These are phyloP conservation scores for Autographa gamma DNA, from an alignment of 2,888 invertebrate species.

Conservation along the genomic window DNA sequence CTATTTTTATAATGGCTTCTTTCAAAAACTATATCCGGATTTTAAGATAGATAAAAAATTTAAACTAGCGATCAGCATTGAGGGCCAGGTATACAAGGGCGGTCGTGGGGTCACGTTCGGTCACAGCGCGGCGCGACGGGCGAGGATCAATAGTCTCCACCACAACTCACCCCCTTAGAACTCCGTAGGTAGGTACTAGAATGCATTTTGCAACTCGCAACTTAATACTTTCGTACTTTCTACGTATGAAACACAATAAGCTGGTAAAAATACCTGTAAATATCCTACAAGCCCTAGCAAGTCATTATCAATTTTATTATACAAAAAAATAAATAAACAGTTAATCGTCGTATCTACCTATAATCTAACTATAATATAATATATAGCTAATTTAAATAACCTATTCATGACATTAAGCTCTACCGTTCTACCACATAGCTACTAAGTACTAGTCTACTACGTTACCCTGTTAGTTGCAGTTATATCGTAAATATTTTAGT, in stretches of 20 bases:
- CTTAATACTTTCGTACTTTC: slow-evolving; percentile 52
- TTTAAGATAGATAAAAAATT: slow-evolving; percentile 9
- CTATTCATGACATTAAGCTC: too few species aligned
- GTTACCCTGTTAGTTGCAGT: too few species aligned
- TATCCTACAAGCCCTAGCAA: background rate
- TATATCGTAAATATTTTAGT: too few species aligned
- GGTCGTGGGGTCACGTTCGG: slow-evolving; percentile 83
- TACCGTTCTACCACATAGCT: too few species aligned
- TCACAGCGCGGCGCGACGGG: slow-evolving; percentile 84
- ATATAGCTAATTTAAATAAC: too few species aligned
- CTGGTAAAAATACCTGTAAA: background rate
- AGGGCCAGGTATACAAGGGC: slow-evolving; percentile 70
- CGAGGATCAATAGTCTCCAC: slow-evolving; percentile 78
- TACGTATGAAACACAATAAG: background rate
- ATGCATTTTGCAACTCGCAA: slow-evolving; percentile 73
- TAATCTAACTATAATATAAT: too few species aligned
- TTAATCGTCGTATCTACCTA: too few species aligned
- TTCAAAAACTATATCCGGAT: background rate
- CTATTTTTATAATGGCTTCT: background rate
- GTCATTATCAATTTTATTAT: background rate
- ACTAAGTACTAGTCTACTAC: too few species aligned
- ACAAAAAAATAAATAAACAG: too few species aligned
- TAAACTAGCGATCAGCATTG: slow-evolving; percentile 31
- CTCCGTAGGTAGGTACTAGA: slow-evolving; percentile 51
- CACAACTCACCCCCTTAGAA: slow-evolving; percentile 64